These are phyloP conservation scores for Chaetorhynchus papuensis DNA, from an alignment of 2,113 vertebrate species.

Conservation along the genomic window DNA sequence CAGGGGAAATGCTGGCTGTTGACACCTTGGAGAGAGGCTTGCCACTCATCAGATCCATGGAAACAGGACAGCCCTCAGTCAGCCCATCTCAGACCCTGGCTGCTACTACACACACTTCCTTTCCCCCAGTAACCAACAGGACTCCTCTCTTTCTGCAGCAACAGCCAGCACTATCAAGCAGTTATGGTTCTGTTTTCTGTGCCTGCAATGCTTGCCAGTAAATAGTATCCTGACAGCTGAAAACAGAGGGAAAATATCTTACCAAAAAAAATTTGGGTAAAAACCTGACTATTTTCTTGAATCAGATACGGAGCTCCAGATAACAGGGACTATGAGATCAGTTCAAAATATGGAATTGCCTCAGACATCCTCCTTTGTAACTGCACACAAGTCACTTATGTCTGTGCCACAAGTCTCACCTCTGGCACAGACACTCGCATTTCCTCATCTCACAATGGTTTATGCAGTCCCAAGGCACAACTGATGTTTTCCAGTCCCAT, in stretches of 20 bases:
- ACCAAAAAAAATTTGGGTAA: neutral
- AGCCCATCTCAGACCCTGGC: neutral
- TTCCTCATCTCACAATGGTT: neutral
- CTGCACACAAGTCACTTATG: neutral
- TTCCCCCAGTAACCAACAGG: neutral
- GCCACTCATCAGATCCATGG: neutral
- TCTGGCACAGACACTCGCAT: neutral
- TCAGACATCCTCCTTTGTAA: neutral
- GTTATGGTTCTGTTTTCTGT: neutral
- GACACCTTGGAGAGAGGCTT: neutral
- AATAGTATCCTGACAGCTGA: neutral
- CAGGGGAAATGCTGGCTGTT: neutral
- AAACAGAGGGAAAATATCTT: neutral
- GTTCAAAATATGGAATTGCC: neutral
- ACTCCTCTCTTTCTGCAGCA: neutral
- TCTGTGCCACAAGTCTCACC: neutral
- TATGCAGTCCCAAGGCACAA: neutral
- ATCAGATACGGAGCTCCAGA: neutral
- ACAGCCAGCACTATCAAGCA: neutral
- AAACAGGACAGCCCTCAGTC: neutral
- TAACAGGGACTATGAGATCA: neutral
- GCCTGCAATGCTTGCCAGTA: neutral
- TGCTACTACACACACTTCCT: neutral
- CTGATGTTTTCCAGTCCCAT: neutral
- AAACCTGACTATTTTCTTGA: neutral